Conservation (phyloP, 2,797 vertebrate genomes). For the Tapirus indicus region DNA sequence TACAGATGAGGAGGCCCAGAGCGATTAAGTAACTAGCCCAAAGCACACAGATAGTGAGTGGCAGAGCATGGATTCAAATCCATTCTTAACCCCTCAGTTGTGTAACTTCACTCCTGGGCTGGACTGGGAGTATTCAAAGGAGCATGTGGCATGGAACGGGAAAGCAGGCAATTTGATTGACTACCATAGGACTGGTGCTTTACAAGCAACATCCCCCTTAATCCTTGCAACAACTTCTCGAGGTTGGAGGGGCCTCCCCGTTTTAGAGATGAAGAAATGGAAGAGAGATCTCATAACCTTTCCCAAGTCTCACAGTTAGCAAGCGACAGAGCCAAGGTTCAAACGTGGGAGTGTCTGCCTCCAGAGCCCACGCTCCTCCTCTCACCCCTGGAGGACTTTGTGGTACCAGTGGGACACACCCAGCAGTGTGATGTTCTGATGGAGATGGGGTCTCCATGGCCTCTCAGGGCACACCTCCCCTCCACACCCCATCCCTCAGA, state of each 20-base stretch:
- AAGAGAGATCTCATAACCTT: not conserved
- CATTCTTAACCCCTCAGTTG: not conserved
- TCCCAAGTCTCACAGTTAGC: not conserved
- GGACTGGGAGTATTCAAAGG: not conserved
- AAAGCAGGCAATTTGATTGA: not conserved
- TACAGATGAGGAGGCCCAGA: not conserved
- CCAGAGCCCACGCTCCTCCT: not conserved
- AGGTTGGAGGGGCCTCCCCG: not conserved
- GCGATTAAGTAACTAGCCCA: not conserved
- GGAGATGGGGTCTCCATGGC: not conserved
- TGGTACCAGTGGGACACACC: not conserved
- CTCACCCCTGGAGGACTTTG: not conserved
- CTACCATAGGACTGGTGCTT: not conserved
- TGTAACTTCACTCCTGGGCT: not conserved
- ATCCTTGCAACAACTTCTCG: not conserved
- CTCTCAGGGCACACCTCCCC: not conserved
- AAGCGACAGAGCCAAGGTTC: not conserved
- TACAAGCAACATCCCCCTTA: not conserved
- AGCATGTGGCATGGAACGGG: fast-evolving
- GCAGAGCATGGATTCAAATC: not conserved
- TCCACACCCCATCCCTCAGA: not conserved
- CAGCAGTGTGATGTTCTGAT: not conserved
- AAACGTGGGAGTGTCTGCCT: not conserved
- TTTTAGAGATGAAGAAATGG: not conserved
- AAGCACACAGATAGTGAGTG: not conserved